These are phyloP conservation scores for Tenualosa ilisha DNA, from an alignment of 2,797 vertebrate species.

Conservation along the genomic window DNA sequence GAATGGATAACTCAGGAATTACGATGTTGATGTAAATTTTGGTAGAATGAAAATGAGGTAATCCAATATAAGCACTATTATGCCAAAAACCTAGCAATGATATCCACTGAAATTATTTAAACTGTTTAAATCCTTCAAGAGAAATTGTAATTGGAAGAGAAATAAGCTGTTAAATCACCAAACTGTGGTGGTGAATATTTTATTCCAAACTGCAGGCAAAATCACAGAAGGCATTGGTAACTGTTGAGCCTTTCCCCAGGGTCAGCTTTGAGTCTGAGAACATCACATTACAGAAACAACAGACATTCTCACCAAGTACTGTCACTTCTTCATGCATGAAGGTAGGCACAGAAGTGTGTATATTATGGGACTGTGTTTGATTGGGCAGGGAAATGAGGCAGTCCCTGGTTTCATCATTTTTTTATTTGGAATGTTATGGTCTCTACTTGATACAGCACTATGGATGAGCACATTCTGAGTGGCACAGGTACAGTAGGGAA, in stretches of 20 bases:
- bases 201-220: constrained; percentile 38
- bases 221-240: constrained; percentile 36
- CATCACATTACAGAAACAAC: constrained; percentile 27
- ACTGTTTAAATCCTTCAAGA: constrained; percentile 16
- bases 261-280: constrained; percentile 22
- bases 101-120: neutral
- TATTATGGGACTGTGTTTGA: constrained; percentile 43
- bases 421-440: neutral
- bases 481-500: neutral
- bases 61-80: constrained; percentile 29
- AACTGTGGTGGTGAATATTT: constrained; percentile 35
- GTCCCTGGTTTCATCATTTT: constrained; percentile 44
- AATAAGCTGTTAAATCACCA: constrained; percentile 17
- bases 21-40: neutral
- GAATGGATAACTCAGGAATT: neutral
- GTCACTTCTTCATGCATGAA: constrained; percentile 35
- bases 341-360: constrained; percentile 32
- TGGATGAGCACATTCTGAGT: neutral
- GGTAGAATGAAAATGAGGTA: constrained; percentile 1
- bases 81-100: constrained; percentile 33
- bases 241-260: constrained; percentile 30
- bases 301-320: constrained; percentile 33
- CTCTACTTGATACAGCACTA: constrained; percentile 8
- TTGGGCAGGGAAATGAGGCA: constrained; percentile 36
- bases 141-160: constrained; percentile 26